These are phyloP conservation scores for Andrena dorsata DNA, from an alignment of 2,888 invertebrate genomes.

Conservation along the genomic window DNA sequence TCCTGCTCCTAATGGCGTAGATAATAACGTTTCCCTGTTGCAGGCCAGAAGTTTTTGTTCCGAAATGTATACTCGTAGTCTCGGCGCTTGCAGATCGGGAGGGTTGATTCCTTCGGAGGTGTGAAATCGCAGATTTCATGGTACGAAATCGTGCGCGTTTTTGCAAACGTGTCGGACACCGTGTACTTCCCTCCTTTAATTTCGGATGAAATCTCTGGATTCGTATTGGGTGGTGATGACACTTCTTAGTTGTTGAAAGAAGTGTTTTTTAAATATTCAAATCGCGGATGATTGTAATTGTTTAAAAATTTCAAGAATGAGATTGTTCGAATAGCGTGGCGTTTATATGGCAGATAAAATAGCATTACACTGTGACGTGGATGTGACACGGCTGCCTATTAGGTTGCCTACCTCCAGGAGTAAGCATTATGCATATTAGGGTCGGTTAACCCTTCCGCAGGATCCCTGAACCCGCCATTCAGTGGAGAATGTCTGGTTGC, in stretches of 20 bases:
- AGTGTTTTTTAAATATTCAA: not conserved
- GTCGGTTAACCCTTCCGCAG: slow-evolving; percentile 70
- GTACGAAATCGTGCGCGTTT: slow-evolving; percentile 7
- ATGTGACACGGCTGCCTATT: slow-evolving; percentile 58
- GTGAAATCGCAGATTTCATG: slow-evolving; percentile 25
- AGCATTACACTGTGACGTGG: slow-evolving; percentile 43
- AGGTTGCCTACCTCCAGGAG: slow-evolving; percentile 71
- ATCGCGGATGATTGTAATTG: slow-evolving; percentile 4
- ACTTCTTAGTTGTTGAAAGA: no score
- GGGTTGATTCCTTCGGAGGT: not conserved
- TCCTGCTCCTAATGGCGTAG: slow-evolving; percentile 61
- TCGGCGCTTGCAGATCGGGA: not conserved
- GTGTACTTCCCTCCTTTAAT: not conserved
- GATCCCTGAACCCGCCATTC: slow-evolving; percentile 57
- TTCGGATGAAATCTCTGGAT: not conserved
- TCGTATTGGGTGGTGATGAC: not conserved
- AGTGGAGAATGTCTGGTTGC: slow-evolving; percentile 74
- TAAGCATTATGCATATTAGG: slow-evolving; percentile 73
- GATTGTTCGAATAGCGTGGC: not conserved
- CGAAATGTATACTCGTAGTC: slow-evolving; percentile 7
- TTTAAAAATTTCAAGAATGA: not conserved
- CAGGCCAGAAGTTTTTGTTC: slow-evolving; percentile 22
- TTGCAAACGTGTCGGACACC: slow-evolving; percentile 7
- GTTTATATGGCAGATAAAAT: slow-evolving; percentile 45
- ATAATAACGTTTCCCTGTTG: slow-evolving; percentile 53